Evolutionary conservation across 2,888 invertebrate genomes (phyloP).

Genomic region (Brachypterus glaber): DNA sequence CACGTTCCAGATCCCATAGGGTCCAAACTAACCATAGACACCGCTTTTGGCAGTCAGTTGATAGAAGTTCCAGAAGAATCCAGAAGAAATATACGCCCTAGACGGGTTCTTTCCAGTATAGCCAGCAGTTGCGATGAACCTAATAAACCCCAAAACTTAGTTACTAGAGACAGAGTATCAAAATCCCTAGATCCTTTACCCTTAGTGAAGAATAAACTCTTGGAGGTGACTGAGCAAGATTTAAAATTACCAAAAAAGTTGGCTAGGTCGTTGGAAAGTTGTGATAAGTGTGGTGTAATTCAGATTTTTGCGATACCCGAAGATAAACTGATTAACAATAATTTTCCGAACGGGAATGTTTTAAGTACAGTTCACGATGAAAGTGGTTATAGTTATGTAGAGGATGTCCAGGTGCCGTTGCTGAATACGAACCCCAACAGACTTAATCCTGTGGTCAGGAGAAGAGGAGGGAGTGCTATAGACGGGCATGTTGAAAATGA

Average conservation of each 20-base stretch:
- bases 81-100: slow-evolving; percentile 29
- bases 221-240: slow-evolving; percentile 19
- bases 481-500: slow-evolving; percentile 36
- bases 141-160: slow-evolving; percentile 32
- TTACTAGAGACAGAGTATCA: slow-evolving; percentile 48
- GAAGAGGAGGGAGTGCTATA: slow-evolving; percentile 32
- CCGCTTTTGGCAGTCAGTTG: slow-evolving; percentile 36
- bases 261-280: slow-evolving; percentile 43
- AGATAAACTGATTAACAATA: slow-evolving; percentile 44
- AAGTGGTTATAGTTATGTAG: slow-evolving; percentile 30
- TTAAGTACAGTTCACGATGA: slow-evolving; percentile 34
- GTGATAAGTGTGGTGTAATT: slow-evolving; percentile 40
- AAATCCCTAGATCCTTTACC: slow-evolving; percentile 59
- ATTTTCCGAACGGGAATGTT: slow-evolving; percentile 48
- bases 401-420: slow-evolving; percentile 41
- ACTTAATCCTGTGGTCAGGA: slow-evolving; percentile 31
- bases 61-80: slow-evolving; percentile 29
- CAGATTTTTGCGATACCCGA: slow-evolving; percentile 40
- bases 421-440: too few species aligned
- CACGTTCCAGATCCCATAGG: slow-evolving; percentile 45
- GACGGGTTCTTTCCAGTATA: slow-evolving; percentile 55
- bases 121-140: slow-evolving; percentile 54
- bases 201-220: slow-evolving; percentile 22
- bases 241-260: slow-evolving; percentile 27
- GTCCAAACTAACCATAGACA: slow-evolving; percentile 43